Base-by-base conservation (phyloP, 2,888 invertebrate genomes). In the Mesorhabditis spiculigera region DNA sequence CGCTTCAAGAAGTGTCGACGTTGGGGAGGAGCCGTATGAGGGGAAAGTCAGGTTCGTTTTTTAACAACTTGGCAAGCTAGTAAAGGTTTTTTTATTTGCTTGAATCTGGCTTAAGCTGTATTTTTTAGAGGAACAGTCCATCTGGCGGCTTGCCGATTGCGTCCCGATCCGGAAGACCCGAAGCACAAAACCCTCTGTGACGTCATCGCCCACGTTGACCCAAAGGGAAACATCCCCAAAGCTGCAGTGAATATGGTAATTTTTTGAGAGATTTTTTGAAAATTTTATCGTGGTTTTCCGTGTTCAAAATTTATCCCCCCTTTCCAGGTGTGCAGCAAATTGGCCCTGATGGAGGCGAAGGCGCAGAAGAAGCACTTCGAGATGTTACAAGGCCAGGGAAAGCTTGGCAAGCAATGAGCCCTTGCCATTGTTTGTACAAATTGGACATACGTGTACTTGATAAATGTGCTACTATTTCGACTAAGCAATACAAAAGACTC, bases 1-100 rank as follows among this genome's bases (percentile, higher is more conserved):
- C 58, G 58, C 58, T 10, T 10, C 58, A n/a, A 50, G 58, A n/a
- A 50, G 58, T 50, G 58, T 50, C 58, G 58, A 50, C 58, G 8
- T 50, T 10, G 10, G 10, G 8, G 58, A 50, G n/a, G 58, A 50
- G 58, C 58, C 58, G 58, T 50, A 50, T n/a, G n/a, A 50, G 58
- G 58, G 58, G n/a, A 50, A 50, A 50, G 58, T 50, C n/a, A 10
- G 58, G 58, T 50, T 13, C 8, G 58, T 50, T 10, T 13, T 50
- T 50, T 50, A n/a, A 50, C 58, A 50, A 50, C 2, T 50, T n/a
- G 58, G 1, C n/a, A 50, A 50, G 8, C 10, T 13, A 50, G n/a
- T 50, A 13, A 50, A 50, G 3, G 58, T 50, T 50, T 13, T 50
- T 50, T 50, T n/a, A 50, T 10, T 13, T n/a, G 8, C 10, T 50